Evolutionary conservation across 92 coral and sea anemone species (phyloP), one percentile per base, ranked within the genome.

Genomic region (Bergia sp.): DNA sequence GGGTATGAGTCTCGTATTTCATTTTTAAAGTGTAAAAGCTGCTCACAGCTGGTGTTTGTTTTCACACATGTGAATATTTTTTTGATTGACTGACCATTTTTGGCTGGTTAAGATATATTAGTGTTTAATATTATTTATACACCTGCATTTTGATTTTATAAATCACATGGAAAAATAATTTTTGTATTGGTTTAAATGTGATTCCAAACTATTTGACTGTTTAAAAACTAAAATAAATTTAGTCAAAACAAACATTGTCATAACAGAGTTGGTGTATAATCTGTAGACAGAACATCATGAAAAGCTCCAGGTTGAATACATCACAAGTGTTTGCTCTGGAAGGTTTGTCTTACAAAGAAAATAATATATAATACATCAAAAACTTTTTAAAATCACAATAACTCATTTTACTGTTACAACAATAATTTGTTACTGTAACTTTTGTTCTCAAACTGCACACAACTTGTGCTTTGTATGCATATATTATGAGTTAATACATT

Each of bases 41-140:
- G 80, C 80, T 76, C 5, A 4, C 80, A 76, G 80, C 80, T 76
- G 45, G 43, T 76, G 80, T 42, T 76, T 76, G 45, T 76, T 76
- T 76, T 76, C 37, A 16, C 15, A 38, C 45, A 38, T 7, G 8
- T 18, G 49, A 7, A 41, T 41, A 29, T 44, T 36, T 13, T 13
- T 39, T 18, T 5, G n/a, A 39, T 76, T 42, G 41, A 73, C 80
- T 76, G 80, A 41, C 50, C 80, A 41, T 76, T 76, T 76, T 41
- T 76, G 80, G 80, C 45, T 41, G 3, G 29, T 41, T 41, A 41
- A 40, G 45, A 76, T 18, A 39, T 76, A 41, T 1, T 61, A 61
- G 6, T 16, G 23, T 61, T 61, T 16, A 20, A 61, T 9, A 40
- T 42, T 40, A 44, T 40, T 76, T 76, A 37, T 76, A 76, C 80